A percentile compares a stretch with the other conserved stretches of the same genome.
Evolutionary conservation across 2,113 vertebrate genomes (phyloP).

Genomic region (Chloropsis cyanopogon): DNA sequence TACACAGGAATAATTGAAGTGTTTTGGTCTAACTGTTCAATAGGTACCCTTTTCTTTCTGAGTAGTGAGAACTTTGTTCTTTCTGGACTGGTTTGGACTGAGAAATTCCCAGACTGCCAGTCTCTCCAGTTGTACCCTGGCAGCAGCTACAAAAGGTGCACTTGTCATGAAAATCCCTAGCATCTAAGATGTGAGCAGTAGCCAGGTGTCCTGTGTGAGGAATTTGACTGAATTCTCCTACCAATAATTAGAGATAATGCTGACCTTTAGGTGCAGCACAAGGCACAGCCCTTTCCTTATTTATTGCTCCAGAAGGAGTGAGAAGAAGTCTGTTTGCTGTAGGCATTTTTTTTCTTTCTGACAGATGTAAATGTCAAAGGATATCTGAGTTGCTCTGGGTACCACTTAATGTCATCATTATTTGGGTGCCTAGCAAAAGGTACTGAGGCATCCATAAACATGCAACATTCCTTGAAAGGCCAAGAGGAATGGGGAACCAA

Average conservation of each 20-base stretch:
- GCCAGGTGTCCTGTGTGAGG: background rate
- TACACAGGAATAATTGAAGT: background rate
- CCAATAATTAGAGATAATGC: background rate
- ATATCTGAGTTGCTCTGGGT: background rate
- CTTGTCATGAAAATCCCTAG: background rate
- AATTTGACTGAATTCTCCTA: background rate
- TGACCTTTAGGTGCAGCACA: background rate
- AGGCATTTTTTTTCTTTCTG: background rate
- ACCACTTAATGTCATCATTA: background rate
- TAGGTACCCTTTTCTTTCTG: background rate
- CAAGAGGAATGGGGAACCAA: background rate
- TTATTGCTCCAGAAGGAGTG: background rate
- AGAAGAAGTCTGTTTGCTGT: background rate
- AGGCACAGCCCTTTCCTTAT: background rate
- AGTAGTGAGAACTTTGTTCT: background rate
- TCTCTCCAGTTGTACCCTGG: rapidly evolving
- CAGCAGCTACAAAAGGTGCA: background rate
- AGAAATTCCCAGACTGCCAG: background rate
- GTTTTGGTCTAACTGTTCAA: background rate
- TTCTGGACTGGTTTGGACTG: background rate
- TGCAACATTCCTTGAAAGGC: background rate
- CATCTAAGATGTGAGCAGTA: background rate
- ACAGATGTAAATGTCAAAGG: background rate
- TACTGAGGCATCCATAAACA: background rate
- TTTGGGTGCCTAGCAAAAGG: background rate